Evolutionary conservation across 2,113 vertebrate genomes (phyloP).

Genomic region (Phylloscopus whistleri): DNA sequence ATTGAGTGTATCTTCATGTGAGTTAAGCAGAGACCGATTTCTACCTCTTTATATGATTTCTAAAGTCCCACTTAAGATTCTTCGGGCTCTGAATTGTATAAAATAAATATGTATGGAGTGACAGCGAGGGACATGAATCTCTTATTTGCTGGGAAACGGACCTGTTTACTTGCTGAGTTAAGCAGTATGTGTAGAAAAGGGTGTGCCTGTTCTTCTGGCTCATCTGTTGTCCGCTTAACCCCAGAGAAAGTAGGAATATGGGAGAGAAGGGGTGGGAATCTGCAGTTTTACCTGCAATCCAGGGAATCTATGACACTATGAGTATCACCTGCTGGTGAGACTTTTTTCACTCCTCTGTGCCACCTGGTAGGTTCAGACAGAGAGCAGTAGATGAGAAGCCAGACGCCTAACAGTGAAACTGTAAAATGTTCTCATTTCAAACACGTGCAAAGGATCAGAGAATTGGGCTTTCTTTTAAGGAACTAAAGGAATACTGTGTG

Average conservation of each 20-base stretch:
- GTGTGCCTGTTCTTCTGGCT: background rate
- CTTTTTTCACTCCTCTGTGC: background rate
- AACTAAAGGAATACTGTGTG: background rate
- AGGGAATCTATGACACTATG: background rate
- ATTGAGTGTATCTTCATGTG: background rate
- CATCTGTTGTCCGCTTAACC: background rate
- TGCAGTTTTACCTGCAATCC: background rate
- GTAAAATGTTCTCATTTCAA: background rate
- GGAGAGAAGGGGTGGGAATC: background rate
- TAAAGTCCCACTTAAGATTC: background rate
- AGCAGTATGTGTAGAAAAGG: background rate
- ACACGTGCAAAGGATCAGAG: background rate
- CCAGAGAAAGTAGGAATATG: background rate
- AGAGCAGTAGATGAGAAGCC: background rate
- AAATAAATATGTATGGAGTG: background rate
- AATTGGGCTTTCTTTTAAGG: conserved; percentile 26
- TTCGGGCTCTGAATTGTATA: background rate
- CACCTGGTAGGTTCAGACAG: background rate
- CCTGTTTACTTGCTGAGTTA: background rate
- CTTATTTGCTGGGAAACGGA: background rate
- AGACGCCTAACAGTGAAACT: background rate
- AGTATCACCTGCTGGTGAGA: background rate
- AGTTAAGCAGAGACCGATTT: background rate
- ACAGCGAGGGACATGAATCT: background rate
- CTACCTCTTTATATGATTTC: background rate